A percentile compares a stretch with the other conserved stretches of the same genome.
phyloP scores from a whole-genome alignment of 2,797 vertebrate species.

The Zalophus californianus region DNA sequence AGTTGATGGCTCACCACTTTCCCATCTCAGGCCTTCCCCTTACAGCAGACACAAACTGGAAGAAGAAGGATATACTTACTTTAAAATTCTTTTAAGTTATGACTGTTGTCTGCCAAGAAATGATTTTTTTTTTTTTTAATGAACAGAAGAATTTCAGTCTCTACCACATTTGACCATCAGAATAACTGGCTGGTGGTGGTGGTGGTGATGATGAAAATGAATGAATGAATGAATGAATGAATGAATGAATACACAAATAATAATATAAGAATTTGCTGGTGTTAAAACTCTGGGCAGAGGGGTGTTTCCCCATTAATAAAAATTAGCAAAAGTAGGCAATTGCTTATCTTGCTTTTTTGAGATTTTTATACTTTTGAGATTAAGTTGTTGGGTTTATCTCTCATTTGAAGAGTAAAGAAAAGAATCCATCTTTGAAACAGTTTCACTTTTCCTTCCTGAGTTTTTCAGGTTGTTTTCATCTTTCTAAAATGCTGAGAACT shows the following conservation, averaged over 20 bases:
- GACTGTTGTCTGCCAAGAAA: not conserved
- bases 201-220: not conserved
- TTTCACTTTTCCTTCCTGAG: not conserved
- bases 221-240: not conserved
- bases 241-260: not conserved
- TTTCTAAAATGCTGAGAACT: constrained; percentile 1
- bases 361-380: constrained; percentile 14
- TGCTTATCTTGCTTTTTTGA: not conserved
- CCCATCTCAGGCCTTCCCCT: not conserved
- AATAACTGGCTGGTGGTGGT: not conserved
- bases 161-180: not conserved
- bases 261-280: not conserved
- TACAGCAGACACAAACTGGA: not conserved
- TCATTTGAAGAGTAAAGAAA: not conserved
- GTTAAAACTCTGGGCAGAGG: not conserved
- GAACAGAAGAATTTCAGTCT: not conserved
- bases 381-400: not conserved
- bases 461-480: not conserved
- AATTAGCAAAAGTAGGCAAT: not conserved
- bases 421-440: not conserved
- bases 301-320: not conserved
- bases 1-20: not conserved
- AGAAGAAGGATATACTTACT: not conserved
- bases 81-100: not conserved
- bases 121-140: not conserved